phyloP scores from a whole-genome alignment of 2,797 vertebrate genomes.

The Protonibea diacanthus region DNA sequence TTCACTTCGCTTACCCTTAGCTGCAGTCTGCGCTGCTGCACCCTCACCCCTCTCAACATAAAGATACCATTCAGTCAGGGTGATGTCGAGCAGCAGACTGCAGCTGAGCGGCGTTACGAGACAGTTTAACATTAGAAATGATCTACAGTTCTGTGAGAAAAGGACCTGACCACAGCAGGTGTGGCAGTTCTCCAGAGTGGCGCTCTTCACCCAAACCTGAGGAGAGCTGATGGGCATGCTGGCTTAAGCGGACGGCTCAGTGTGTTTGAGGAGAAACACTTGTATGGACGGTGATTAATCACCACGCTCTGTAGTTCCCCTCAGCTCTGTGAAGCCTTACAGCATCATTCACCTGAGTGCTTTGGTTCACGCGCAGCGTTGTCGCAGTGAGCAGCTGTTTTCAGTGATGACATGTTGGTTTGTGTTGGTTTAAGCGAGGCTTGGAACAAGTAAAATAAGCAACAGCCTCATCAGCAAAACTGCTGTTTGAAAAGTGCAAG shows the following conservation, averaged over 20 bases:
- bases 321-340: not conserved
- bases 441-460: not conserved
- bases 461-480: not conserved
- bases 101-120: slow-evolving; percentile 66
- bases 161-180: slow-evolving; percentile 84
- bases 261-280: not conserved
- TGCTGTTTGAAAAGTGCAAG: not conserved
- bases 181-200: slow-evolving; percentile 84
- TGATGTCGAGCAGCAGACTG: slow-evolving; percentile 86
- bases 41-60: not conserved
- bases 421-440: not conserved
- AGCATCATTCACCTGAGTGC: not conserved
- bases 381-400: not conserved
- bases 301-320: not conserved
- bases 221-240: slow-evolving; percentile 47
- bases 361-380: not conserved
- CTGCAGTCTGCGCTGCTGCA: slow-evolving; percentile 58
- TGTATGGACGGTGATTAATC: not conserved
- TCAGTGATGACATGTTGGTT: not conserved
- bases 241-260: slow-evolving; percentile 35
- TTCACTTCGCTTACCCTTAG: slow-evolving; percentile 41
- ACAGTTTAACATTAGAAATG: slow-evolving; percentile 82
- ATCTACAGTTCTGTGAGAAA: slow-evolving; percentile 84
- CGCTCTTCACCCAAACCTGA: slow-evolving; percentile 58
- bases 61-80: slow-evolving; percentile 42